phyloP scores from a whole-genome alignment of 2,888 invertebrate genomes.

The Sycophila texana region DNA sequence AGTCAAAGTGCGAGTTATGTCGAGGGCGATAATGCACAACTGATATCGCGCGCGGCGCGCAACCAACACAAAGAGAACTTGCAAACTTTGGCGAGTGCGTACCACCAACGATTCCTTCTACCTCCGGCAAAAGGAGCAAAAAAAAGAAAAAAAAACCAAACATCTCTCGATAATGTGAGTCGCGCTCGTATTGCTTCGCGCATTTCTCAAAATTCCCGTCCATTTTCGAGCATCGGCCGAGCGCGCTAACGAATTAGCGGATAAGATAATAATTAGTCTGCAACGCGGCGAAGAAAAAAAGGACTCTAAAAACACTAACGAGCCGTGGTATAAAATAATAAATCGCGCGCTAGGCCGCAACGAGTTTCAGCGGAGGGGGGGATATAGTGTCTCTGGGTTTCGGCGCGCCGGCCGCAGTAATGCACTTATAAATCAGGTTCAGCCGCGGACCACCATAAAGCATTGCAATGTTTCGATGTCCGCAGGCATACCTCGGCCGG shows the following conservation, averaged over 20 bases:
- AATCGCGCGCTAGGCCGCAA: not conserved
- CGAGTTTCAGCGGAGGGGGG: no score
- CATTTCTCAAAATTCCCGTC: not conserved
- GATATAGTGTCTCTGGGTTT: conserved; percentile 31
- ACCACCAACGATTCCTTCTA: conserved; percentile 48
- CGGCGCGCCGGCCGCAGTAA: conserved; percentile 65
- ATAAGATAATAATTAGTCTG: not conserved
- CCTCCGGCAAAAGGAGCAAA: conserved; percentile 1
- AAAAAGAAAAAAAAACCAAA: not conserved
- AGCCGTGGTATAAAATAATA: no score
- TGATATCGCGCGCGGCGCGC: conserved; percentile 67
- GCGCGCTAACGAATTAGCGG: conserved; percentile 2
- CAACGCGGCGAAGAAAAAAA: not conserved
- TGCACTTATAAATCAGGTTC: conserved; percentile 76
- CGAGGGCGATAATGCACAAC: conserved; percentile 73
- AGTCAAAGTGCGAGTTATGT: conserved; percentile 74
- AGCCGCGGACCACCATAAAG: conserved; percentile 76
- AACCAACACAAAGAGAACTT: conserved; percentile 48
- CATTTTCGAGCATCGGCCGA: not conserved
- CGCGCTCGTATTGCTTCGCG: not conserved
- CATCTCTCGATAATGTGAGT: conserved; percentile 15
- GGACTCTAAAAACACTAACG: no score
- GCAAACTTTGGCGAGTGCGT: conserved; percentile 43
- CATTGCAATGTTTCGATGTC: conserved; percentile 76
- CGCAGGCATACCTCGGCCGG: conserved; percentile 75